Conservation (phyloP, 2,888 invertebrate species). For the Pterostichus madidus region DNA sequence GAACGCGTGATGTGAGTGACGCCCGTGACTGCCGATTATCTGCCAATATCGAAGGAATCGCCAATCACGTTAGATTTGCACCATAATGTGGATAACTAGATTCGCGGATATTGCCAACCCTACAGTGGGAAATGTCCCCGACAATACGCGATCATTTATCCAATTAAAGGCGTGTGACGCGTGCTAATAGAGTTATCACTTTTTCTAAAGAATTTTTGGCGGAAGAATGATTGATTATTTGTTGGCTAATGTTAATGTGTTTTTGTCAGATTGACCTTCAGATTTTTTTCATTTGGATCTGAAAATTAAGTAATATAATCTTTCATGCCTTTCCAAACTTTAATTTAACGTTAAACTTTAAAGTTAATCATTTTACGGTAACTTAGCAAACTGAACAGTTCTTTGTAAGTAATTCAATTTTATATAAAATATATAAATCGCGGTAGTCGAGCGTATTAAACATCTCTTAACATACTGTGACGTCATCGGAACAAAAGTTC, state of each 20-base stretch:
- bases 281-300: neutral
- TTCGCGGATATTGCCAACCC: constrained; percentile 43
- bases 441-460: no score
- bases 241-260: constrained; percentile 28
- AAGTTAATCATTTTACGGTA: constrained; percentile 2
- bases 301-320: neutral
- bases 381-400: no score
- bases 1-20: constrained; percentile 25
- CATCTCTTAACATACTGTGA: no score
- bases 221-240: constrained; percentile 31
- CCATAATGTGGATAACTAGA: constrained; percentile 54
- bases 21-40: constrained; percentile 36
- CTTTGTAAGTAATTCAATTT: no score
- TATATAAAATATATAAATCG: no score
- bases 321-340: constrained; percentile 18
- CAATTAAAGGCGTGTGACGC: constrained; percentile 46
- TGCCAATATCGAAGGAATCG: constrained; percentile 43
- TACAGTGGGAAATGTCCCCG: constrained; percentile 10
- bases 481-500: no score
- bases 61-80: constrained; percentile 43
- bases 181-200: constrained; percentile 44
- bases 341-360: neutral
- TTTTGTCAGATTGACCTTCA: neutral
- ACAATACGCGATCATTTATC: constrained; percentile 42
- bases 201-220: constrained; percentile 30